These are phyloP conservation scores for Tragelaphus eurycerus DNA, from an alignment of 2,797 vertebrate species.

Conservation along the genomic window DNA sequence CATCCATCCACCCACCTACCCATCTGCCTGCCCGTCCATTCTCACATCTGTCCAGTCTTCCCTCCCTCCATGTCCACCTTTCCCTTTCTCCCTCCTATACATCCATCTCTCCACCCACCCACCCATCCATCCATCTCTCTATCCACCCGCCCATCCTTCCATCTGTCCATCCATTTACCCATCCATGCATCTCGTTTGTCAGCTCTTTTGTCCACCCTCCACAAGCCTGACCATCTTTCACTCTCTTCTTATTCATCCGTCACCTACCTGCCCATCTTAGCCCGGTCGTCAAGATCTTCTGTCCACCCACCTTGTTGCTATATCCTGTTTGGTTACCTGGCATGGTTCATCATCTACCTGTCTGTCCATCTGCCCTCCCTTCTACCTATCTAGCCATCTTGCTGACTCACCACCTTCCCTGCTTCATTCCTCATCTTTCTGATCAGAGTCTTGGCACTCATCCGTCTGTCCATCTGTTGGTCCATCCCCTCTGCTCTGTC, in stretches of 20 bases:
- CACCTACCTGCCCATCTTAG: not conserved
- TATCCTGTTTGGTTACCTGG: not conserved
- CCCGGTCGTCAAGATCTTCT: not conserved
- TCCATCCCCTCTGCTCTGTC: not conserved
- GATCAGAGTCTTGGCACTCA: not conserved
- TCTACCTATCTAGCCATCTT: not conserved
- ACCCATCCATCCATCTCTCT: rapidly evolving
- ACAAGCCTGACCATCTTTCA: not conserved
- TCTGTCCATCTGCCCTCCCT: not conserved
- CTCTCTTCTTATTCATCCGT: not conserved
- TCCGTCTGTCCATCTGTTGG: not conserved
- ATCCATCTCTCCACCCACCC: too few relatives aligned
- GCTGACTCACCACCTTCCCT: not conserved
- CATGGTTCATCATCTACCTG: rapidly evolving
- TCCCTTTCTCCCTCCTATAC: not conserved
- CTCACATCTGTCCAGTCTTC: not conserved
- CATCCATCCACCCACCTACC: not conserved
- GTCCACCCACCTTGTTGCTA: not conserved
- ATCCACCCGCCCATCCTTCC: rapidly evolving
- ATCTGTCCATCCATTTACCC: rapidly evolving
- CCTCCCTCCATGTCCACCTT: rapidly evolving
- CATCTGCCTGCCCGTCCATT: not conserved
- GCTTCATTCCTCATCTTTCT: not conserved
- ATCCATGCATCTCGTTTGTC: not conserved
- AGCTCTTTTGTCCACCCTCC: not conserved